Conservation (phyloP, 2,888 invertebrate genomes). For the Lepidocyrtoides sp. region DNA sequence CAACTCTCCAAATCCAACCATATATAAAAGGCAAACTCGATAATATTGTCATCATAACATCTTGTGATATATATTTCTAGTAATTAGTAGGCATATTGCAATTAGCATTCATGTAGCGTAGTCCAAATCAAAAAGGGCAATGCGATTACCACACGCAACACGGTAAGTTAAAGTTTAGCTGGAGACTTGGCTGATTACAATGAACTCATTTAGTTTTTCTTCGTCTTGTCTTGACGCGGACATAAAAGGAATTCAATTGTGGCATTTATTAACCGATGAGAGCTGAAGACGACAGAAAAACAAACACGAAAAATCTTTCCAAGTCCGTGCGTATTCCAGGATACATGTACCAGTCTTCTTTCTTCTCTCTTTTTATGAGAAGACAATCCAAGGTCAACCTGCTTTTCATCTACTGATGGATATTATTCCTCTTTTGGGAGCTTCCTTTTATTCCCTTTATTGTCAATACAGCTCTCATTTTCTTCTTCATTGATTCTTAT, state of each 20-base stretch:
- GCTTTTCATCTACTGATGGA: slow-evolving; percentile 10
- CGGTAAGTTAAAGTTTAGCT: not conserved
- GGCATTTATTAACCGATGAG: slow-evolving; percentile 36
- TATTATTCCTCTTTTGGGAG: slow-evolving; percentile 53
- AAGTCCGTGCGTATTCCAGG: slow-evolving; percentile 35
- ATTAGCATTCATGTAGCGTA: too few relatives aligned
- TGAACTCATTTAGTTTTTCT: slow-evolving; percentile 62
- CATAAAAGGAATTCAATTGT: slow-evolving; percentile 68
- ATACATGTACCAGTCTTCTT: slow-evolving; percentile 7
- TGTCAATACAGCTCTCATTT: slow-evolving; percentile 17
- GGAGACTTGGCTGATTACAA: slow-evolving; percentile 22
- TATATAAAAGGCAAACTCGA: too few relatives aligned
- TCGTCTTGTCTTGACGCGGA: slow-evolving; percentile 37
- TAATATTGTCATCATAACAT: slow-evolving; percentile 1
- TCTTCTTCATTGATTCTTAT: slow-evolving; percentile 1
- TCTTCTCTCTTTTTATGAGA: not conserved
- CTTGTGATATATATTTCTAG: not conserved
- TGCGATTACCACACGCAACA: not conserved
- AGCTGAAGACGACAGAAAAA: slow-evolving; percentile 21
- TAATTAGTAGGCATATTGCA: too few relatives aligned
- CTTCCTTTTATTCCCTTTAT: slow-evolving; percentile 62
- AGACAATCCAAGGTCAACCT: slow-evolving; percentile 61
- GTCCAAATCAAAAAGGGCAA: not conserved
- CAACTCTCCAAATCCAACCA: too few relatives aligned
- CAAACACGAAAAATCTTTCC: not conserved